A percentile compares a stretch with the other conserved stretches of the same genome.
Conservation (phyloP, 2,888 invertebrate species). For the Linyphia triangularis region DNA sequence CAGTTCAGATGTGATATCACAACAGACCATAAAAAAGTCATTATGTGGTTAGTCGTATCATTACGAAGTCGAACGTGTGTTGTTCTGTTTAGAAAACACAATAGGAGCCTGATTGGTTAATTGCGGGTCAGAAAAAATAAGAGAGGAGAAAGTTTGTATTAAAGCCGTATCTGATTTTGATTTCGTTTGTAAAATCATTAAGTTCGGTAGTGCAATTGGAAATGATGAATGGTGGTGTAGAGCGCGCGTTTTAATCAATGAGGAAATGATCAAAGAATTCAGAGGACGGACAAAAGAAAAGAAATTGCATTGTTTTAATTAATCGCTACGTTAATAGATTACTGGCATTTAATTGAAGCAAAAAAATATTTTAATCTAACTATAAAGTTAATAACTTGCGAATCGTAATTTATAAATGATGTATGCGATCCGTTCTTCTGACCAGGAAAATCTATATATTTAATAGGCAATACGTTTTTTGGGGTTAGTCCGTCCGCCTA, state of each 20-base stretch:
- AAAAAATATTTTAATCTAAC: too few species aligned
- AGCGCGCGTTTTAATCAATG: too few species aligned
- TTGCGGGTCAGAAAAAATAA: slow-evolving; percentile 26
- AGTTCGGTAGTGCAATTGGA: background rate
- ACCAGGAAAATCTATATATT: too few species aligned
- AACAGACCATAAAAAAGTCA: slow-evolving; percentile 35
- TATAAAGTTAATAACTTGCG: too few species aligned
- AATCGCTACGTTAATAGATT: too few species aligned
- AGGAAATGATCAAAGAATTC: background rate
- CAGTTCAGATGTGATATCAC: slow-evolving; percentile 35
- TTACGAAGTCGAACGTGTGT: slow-evolving; percentile 47
- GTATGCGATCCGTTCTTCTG: too few species aligned
- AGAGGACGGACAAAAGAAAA: background rate
- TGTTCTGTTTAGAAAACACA: slow-evolving; percentile 50
- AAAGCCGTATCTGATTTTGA: slow-evolving; percentile 33
- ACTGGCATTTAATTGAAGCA: too few species aligned
- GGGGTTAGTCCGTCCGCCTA: too few species aligned
- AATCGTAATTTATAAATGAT: too few species aligned
- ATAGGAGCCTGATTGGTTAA: slow-evolving; percentile 53
- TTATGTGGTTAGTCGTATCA: slow-evolving; percentile 34
- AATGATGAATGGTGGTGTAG: background rate
- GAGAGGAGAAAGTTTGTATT: slow-evolving; percentile 9
- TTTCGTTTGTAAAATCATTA: slow-evolving; percentile 35
- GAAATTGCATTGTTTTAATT: too few species aligned
- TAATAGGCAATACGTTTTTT: too few species aligned